These are phyloP conservation scores for Argyresthia goedartella DNA, from an alignment of 2,888 invertebrate genomes.

Conservation along the genomic window DNA sequence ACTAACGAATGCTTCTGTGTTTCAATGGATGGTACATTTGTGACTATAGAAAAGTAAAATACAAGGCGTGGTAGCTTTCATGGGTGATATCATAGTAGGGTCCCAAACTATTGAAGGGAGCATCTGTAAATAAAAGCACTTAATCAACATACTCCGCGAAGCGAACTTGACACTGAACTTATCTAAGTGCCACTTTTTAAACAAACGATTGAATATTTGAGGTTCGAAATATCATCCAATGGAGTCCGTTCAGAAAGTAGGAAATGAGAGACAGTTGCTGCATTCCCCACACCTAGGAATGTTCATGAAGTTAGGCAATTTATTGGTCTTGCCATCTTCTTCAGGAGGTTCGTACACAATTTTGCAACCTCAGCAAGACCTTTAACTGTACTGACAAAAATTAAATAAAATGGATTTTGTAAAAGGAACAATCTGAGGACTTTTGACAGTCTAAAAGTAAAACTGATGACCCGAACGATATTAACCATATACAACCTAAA, in stretches of 20 bases:
- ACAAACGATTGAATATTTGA: constrained; percentile 17
- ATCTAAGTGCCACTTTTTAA: constrained; percentile 21
- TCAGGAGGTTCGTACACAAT: constrained; percentile 20
- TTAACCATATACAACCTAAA: constrained; percentile 21
- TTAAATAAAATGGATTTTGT: constrained; percentile 14
- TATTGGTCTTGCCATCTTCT: constrained; percentile 21
- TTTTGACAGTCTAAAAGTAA: constrained; percentile 17
- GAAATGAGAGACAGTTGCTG: constrained; percentile 9
- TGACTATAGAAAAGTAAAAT: not conserved
- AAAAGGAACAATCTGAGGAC: constrained; percentile 13
- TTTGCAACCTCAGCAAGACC: constrained; percentile 19
- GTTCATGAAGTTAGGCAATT: constrained; percentile 19
- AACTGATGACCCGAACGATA: constrained; percentile 17
- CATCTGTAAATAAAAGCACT: not conserved
- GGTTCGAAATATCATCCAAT: constrained; percentile 15
- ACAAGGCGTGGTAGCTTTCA: not conserved
- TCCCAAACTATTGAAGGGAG: not conserved
- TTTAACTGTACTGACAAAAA: constrained; percentile 15
- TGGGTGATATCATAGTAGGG: not conserved
- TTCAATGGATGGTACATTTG: not conserved
- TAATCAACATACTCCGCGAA: constrained; percentile 16
- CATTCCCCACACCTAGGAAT: constrained; percentile 16
- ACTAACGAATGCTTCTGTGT: constrained; percentile 10
- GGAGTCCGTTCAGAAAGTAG: constrained; percentile 18
- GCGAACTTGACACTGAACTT: constrained; percentile 17